These are phyloP conservation scores for Adelphocoris suturalis DNA, from an alignment of 2,888 invertebrate genomes.

Conservation along the genomic window DNA sequence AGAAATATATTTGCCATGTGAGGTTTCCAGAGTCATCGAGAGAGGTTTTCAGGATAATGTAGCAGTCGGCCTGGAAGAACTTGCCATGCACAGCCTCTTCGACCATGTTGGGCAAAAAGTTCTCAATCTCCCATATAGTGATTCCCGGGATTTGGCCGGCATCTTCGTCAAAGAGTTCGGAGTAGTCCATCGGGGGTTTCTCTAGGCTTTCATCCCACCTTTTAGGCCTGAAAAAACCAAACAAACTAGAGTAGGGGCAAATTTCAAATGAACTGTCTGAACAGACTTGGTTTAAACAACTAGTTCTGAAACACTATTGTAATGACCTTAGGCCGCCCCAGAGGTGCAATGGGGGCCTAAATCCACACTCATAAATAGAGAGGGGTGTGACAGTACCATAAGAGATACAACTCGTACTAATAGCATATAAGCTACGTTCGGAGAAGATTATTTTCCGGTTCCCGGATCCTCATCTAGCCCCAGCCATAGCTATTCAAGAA, in stretches of 20 bases:
- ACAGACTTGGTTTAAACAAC: neutral
- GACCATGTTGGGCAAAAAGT: constrained; percentile 97
- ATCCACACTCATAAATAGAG: too few relatives aligned
- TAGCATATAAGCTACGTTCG: too few relatives aligned
- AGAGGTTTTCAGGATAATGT: constrained; percentile 94
- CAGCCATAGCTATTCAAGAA: too few relatives aligned
- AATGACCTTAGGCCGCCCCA: too few relatives aligned
- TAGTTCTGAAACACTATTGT: neutral
- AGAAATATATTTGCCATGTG: constrained; percentile 98
- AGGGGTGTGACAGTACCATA: too few relatives aligned
- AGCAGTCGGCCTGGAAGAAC: constrained; percentile 99
- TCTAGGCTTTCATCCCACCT: constrained; percentile 94
- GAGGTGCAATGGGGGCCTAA: too few relatives aligned
- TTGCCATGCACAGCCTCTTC: constrained; percentile 87
- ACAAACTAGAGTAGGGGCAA: neutral
- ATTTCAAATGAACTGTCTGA: constrained; percentile 9
- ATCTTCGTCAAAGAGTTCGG: constrained; percentile 97
- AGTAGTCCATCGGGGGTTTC: constrained; percentile 97
- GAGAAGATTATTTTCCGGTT: too few relatives aligned
- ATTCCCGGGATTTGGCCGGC: constrained; percentile 95
- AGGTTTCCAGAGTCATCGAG: constrained; percentile 91
- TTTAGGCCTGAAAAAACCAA: constrained; percentile 85
- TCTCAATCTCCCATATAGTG: constrained; percentile 99
- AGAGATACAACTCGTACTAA: too few relatives aligned
- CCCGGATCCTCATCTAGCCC: too few relatives aligned